Conservation (phyloP, 2,888 invertebrate species). For the Eupithecia inturbata region DNA sequence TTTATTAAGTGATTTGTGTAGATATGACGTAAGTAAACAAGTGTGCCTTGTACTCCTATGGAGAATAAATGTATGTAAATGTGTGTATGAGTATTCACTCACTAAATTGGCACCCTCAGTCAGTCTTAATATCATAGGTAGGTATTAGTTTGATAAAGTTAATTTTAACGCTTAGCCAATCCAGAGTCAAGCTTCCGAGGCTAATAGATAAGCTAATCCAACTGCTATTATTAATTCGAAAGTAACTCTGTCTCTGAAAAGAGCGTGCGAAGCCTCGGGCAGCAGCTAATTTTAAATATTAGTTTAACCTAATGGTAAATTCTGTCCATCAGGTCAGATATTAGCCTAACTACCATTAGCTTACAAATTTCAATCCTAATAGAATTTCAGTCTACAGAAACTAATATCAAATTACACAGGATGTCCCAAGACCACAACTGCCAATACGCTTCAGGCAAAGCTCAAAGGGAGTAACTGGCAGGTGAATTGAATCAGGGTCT, state of each 20-base stretch:
- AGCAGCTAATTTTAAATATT: background rate
- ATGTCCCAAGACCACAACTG: constrained; percentile 46
- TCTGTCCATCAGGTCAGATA: background rate
- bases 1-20: too few species aligned
- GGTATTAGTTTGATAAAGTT: background rate
- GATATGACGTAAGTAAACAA: too few species aligned
- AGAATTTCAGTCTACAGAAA: background rate
- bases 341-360: too few species aligned
- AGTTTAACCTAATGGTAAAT: background rate
- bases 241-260: too few species aligned
- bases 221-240: too few species aligned
- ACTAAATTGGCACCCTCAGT: background rate
- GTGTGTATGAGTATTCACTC: too few species aligned
- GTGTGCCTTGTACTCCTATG: too few species aligned
- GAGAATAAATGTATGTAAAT: too few species aligned
- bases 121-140: background rate
- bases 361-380: background rate
- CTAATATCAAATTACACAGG: constrained; percentile 29
- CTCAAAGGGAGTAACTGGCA: constrained; percentile 64
- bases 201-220: background rate
- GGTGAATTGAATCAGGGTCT: constrained; percentile 74
- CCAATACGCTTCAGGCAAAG: constrained; percentile 55
- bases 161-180: background rate
- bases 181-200: background rate
- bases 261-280: too few species aligned